A percentile compares a stretch with the other conserved stretches of the same genome.
Conservation (phyloP, 2,797 vertebrate genomes). For the Orientallactaga sibirica region DNA sequence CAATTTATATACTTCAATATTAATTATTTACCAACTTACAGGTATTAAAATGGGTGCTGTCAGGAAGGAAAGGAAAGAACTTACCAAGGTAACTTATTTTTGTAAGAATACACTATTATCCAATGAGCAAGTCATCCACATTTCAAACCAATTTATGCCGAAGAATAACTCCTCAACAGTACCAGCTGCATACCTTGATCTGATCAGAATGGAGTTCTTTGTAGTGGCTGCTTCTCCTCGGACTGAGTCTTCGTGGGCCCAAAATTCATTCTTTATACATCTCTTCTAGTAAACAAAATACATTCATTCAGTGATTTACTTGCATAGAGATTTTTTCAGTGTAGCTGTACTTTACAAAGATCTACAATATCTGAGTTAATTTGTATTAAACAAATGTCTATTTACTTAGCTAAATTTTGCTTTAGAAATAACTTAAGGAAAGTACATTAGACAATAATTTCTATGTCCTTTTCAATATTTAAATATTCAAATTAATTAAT, state of each 20-base stretch:
- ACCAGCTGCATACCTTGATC: conserved; percentile 81
- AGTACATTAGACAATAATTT: conserved; percentile 4
- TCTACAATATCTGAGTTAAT: background rate
- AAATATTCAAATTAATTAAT: conserved; percentile 33
- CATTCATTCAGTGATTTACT: background rate
- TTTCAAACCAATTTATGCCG: background rate
- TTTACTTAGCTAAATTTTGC: conserved; percentile 29
- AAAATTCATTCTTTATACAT: conserved; percentile 82
- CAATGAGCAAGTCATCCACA: background rate
- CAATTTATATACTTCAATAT: background rate
- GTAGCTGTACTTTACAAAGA: background rate
- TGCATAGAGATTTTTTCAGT: background rate
- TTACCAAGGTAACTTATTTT: conserved; percentile 14
- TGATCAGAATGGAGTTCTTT: conserved; percentile 64
- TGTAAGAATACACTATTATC: background rate
- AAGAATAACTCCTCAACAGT: background rate
- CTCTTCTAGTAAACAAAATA: conserved; percentile 81
- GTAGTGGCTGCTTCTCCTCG: conserved; percentile 68
- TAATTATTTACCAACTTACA: background rate
- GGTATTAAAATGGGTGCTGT: background rate
- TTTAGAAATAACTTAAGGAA: conserved; percentile 39
- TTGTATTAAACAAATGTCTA: conserved; percentile 30
- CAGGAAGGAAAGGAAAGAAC: conserved; percentile 19
- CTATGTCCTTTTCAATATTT: conserved; percentile 7
- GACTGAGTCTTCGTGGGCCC: conserved; percentile 72